A percentile compares a stretch with the other conserved stretches of the same genome.
phyloP scores from a whole-genome alignment of 2,888 invertebrate species.

The Agriotes lineatus region DNA sequence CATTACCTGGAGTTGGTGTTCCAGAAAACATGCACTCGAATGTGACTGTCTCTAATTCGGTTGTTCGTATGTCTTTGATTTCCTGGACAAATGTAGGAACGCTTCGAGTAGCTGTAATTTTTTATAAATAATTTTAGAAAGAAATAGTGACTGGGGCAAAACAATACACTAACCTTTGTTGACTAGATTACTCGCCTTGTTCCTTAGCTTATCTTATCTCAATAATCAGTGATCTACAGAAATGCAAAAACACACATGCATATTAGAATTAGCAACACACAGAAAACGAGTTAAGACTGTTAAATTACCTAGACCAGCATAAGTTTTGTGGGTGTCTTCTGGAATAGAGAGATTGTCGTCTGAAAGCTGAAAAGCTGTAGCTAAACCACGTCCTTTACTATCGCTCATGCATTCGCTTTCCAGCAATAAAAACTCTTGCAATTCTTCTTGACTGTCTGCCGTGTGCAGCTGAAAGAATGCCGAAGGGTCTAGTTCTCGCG shows the following conservation, averaged over 20 bases:
- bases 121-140: no score
- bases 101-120: constrained; percentile 81
- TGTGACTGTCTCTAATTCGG: constrained; percentile 83
- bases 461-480: constrained; percentile 71
- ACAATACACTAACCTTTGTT: constrained; percentile 42
- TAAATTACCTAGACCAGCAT: constrained; percentile 46
- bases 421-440: constrained; percentile 72
- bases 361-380: constrained; percentile 64
- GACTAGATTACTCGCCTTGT: constrained; percentile 48
- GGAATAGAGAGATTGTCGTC: constrained; percentile 50
- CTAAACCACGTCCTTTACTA: constrained; percentile 66
- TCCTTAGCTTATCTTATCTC: constrained; percentile 31
- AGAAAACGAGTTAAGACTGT: constrained; percentile 26
- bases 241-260: constrained; percentile 45
- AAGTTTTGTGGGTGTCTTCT: constrained; percentile 3
- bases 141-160: background rate
- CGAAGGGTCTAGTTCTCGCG: constrained; percentile 71
- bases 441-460: constrained; percentile 73
- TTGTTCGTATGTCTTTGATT: constrained; percentile 84
- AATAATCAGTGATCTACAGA: constrained; percentile 47
- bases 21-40: constrained; percentile 88
- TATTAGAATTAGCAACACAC: constrained; percentile 33
- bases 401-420: constrained; percentile 72
- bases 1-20: constrained; percentile 83
- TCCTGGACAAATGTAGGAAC: constrained; percentile 91